A percentile compares a stretch with the other conserved stretches of the same genome.
These are phyloP conservation scores for Samia ricini DNA, from an alignment of 1,140 invertebrate species.

Conservation along the genomic window DNA sequence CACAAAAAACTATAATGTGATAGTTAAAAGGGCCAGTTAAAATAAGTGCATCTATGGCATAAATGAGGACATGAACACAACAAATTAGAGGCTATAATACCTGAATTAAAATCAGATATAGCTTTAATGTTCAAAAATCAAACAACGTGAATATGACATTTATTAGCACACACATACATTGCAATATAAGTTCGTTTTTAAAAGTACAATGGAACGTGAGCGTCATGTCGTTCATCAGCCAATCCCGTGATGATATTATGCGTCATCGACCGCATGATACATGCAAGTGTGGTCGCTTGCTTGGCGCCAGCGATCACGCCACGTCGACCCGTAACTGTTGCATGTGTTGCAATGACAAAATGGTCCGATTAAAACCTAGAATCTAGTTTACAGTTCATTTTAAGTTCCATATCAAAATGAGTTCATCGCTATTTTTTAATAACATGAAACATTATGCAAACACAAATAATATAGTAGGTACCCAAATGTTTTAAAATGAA, in stretches of 20 bases:
- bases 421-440: not conserved
- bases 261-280: constrained; percentile 5
- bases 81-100: not conserved
- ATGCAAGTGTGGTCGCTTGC: constrained; percentile 1
- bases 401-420: not conserved
- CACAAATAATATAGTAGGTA: not conserved
- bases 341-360: constrained; percentile 3
- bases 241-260: not conserved
- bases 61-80: too few species aligned
- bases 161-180: not conserved
- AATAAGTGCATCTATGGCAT: too few species aligned
- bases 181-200: not conserved
- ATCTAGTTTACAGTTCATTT: not conserved
- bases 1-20: too few species aligned
- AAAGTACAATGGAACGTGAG: not conserved
- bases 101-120: not conserved
- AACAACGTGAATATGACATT: not conserved
- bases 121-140: not conserved
- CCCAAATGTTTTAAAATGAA: not conserved
- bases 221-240: not conserved
- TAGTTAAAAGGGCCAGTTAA: too few species aligned
- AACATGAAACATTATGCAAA: not conserved
- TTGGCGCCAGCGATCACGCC: constrained; percentile 7
- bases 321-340: not conserved
- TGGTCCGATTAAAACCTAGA: not conserved